Evolutionary conservation across 2,797 vertebrate genomes (phyloP).

Genomic region (Taenioides sp.): DNA sequence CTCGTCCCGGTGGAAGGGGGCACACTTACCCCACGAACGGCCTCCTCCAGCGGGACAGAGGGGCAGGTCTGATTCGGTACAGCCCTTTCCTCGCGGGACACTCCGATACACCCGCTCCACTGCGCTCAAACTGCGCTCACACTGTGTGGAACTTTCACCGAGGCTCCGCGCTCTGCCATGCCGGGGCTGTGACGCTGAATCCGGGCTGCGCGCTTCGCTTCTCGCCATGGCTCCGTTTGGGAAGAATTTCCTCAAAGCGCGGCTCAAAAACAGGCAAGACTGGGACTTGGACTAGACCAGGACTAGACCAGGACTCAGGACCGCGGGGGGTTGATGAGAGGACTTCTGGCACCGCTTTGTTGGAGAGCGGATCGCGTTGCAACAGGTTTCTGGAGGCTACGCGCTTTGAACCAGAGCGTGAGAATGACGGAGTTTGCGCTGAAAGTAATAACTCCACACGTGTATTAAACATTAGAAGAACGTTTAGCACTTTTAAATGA

Average conservation of each 20-base stretch:
- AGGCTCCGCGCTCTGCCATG: constrained; percentile 7
- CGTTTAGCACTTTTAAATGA: no score
- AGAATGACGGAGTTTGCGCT: not conserved
- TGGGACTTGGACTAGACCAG: not conserved
- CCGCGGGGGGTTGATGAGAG: not conserved
- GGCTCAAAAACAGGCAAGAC: constrained; percentile 87
- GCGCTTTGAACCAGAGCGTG: not conserved
- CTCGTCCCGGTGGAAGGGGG: not conserved
- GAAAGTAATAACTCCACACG: no score
- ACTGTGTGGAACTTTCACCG: not conserved
- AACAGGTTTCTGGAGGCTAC: not conserved
- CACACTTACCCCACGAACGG: not conserved
- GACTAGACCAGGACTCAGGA: not conserved
- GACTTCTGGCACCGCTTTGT: not conserved
- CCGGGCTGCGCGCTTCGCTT: constrained; percentile 16
- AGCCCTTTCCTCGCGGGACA: constrained; percentile 5
- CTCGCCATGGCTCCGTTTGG: constrained; percentile 91
- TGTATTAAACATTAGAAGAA: no score
- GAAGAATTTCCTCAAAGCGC: constrained; percentile 89
- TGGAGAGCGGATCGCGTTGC: not conserved
- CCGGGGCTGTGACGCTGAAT: constrained; percentile 4
- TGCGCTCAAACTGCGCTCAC: not conserved
- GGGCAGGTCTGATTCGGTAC: not conserved
- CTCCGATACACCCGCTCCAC: not conserved
- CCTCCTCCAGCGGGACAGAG: constrained; percentile 1